These are phyloP conservation scores for Zoanthus sansibaricus DNA, from an alignment of 92 coral and sea anemone genomes.

Conservation along the genomic window DNA sequence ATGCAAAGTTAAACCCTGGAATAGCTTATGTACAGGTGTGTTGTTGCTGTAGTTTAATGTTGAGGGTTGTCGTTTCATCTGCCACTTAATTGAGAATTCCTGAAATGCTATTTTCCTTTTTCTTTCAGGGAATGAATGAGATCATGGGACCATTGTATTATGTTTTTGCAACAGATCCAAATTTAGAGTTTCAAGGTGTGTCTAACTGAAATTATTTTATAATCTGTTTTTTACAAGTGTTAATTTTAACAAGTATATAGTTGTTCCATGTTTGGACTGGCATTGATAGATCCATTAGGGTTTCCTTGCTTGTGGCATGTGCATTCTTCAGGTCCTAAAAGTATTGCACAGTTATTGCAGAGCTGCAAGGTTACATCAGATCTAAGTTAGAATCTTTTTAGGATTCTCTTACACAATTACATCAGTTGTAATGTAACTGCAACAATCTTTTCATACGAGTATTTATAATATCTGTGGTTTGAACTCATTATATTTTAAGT, in stretches of 20 bases:
- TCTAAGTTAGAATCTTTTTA: no score
- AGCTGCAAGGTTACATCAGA: no score
- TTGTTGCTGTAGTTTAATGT: background rate
- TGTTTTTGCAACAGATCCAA: constrained; percentile 88
- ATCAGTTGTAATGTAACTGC: no score
- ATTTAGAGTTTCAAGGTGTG: constrained; percentile 90
- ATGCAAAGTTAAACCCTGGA: constrained; percentile 97
- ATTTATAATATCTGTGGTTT: no score
- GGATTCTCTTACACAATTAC: no score
- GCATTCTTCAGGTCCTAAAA: no score
- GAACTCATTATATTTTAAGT: no score
- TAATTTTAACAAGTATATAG: background rate
- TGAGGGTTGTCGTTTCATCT: background rate
- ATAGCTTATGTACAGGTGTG: constrained; percentile 93
- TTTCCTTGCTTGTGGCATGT: no score
- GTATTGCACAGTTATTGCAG: no score
- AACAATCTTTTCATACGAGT: no score
- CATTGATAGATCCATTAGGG: background rate
- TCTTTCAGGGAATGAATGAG: constrained; percentile 96
- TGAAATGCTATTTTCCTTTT: background rate
- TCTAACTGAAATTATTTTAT: background rate
- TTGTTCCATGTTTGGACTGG: background rate
- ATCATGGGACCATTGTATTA: constrained; percentile 97
- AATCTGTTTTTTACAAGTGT: background rate
- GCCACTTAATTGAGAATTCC: background rate